These are phyloP conservation scores for Pseudomyrmex flavicornis DNA, from an alignment of 1,140 invertebrate genomes.

Conservation along the genomic window DNA sequence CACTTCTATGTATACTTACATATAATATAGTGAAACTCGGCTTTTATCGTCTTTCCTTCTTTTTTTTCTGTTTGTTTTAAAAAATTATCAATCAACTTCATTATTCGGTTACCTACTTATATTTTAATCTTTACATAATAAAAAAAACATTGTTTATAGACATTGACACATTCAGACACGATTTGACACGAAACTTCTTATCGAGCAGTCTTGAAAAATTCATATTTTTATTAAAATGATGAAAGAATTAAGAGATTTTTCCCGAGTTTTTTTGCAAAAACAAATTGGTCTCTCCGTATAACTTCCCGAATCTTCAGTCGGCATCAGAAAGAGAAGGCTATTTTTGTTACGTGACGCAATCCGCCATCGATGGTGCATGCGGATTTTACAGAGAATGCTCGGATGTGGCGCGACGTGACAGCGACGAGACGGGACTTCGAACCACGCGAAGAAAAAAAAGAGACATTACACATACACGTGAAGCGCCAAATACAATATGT, in stretches of 20 bases:
- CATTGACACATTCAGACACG: too few species aligned
- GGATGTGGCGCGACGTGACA: not conserved
- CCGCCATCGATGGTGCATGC: conserved; percentile 53
- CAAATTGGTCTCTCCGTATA: conserved; percentile 5
- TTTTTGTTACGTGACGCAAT: conserved; percentile 75
- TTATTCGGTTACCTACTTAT: too few species aligned
- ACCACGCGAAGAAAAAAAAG: not conserved
- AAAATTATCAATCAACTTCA: too few species aligned
- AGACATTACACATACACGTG: conserved; percentile 43
- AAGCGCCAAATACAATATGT: conserved; percentile 49
- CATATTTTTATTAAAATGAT: too few species aligned
- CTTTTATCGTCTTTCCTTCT: too few species aligned
- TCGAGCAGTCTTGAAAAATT: not conserved
- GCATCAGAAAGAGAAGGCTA: conserved; percentile 50
- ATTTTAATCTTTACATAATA: too few species aligned
- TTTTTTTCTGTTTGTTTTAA: too few species aligned
- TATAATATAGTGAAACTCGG: not conserved
- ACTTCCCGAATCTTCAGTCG: not conserved
- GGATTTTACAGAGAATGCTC: conserved; percentile 51
- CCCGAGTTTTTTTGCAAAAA: not conserved
- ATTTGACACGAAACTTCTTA: too few species aligned
- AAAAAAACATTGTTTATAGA: too few species aligned
- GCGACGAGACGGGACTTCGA: conserved; percentile 16
- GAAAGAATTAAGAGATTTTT: too few species aligned
- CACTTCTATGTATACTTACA: not conserved